These are phyloP conservation scores for Cephalotes varians DNA, from an alignment of 2,888 invertebrate genomes.

Conservation along the genomic window DNA sequence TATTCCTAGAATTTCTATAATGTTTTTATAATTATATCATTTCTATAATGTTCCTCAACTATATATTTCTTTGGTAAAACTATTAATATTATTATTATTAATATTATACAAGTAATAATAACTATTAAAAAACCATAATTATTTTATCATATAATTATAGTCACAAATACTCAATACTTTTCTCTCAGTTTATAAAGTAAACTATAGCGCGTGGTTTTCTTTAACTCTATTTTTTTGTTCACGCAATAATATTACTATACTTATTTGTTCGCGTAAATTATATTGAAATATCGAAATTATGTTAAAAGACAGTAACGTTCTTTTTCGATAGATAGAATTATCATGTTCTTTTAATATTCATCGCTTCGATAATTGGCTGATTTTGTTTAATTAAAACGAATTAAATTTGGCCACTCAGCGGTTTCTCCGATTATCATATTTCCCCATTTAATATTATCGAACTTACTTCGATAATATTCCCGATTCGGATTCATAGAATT, in stretches of 20 bases:
- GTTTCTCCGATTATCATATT: constrained; percentile 45
- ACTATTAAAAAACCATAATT: too few species aligned
- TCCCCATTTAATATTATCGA: constrained; percentile 60
- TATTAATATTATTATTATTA: too few species aligned
- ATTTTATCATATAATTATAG: too few species aligned
- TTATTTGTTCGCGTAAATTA: neutral
- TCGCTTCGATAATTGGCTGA: neutral
- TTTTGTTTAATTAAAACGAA: constrained; percentile 24
- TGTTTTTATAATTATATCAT: too few species aligned
- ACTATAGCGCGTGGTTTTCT: neutral
- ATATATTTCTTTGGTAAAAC: too few species aligned
- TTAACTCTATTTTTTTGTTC: neutral
- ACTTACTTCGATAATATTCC: neutral
- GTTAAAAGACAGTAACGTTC: neutral
- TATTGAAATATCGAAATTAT: neutral
- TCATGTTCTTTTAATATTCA: neutral
- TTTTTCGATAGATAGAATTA: neutral
- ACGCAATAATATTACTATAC: neutral
- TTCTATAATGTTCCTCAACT: too few species aligned
- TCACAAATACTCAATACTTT: too few species aligned
- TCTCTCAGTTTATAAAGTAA: too few species aligned
- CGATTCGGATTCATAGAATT: constrained; percentile 32
- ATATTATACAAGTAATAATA: too few species aligned
- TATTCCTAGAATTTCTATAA: too few species aligned
- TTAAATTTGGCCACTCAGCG: constrained; percentile 28